phyloP scores from a whole-genome alignment of 1,140 invertebrate genomes.

The Daktulosphaira vitifoliae region DNA sequence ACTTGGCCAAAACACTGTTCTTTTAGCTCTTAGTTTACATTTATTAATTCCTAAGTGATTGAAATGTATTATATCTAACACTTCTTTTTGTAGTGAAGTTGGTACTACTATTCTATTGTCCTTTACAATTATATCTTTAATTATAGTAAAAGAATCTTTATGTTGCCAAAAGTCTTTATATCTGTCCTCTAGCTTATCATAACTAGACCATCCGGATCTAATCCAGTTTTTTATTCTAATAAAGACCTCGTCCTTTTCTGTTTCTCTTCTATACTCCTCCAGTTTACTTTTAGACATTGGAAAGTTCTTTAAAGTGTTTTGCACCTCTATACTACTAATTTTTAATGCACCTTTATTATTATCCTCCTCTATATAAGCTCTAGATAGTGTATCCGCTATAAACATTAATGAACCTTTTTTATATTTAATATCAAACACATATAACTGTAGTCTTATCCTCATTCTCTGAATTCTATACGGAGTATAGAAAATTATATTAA shows the following conservation, averaged over 20 bases:
- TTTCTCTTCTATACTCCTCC: not conserved
- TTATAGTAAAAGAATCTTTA: not conserved
- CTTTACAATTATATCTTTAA: not conserved
- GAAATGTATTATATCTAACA: not conserved
- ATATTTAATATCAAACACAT: too few species aligned
- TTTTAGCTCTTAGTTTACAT: not conserved
- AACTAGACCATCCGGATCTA: not conserved
- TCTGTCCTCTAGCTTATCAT: not conserved
- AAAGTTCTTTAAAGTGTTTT: too few species aligned
- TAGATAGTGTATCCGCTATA: too few species aligned
- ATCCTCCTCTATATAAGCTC: too few species aligned
- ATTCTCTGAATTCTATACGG: constrained; percentile 43
- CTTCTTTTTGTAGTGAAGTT: not conserved
- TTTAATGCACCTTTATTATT: too few species aligned
- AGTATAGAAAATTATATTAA: too few species aligned
- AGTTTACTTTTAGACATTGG: not conserved
- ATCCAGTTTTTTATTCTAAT: not conserved
- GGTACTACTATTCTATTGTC: not conserved
- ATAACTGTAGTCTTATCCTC: constrained; percentile 42
- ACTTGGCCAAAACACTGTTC: not conserved
- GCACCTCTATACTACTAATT: too few species aligned
- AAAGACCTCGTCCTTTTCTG: not conserved
- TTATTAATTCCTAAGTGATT: not conserved
- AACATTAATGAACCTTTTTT: too few species aligned
- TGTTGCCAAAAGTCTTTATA: not conserved